A percentile compares a stretch with the other conserved stretches of the same genome.
These are phyloP conservation scores for Graptemys geographica DNA, from an alignment of 2,797 vertebrate genomes.

Conservation along the genomic window DNA sequence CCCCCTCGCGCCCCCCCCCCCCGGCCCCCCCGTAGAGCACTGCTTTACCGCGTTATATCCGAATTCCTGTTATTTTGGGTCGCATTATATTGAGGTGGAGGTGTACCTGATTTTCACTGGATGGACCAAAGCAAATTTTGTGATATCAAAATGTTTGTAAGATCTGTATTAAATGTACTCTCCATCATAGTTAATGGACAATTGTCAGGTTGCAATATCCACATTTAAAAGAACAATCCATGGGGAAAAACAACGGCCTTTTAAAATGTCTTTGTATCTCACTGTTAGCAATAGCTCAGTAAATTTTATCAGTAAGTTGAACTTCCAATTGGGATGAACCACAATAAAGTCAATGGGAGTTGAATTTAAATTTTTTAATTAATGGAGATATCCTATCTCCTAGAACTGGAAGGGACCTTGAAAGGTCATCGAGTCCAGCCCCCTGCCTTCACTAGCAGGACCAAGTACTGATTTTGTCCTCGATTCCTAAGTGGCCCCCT, in stretches of 20 bases:
- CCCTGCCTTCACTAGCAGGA: no score
- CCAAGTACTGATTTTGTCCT: no score
- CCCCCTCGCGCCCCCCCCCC: no score
- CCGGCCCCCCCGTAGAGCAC: no score
- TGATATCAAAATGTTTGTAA: neutral
- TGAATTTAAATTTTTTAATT: no score
- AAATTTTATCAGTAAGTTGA: neutral
- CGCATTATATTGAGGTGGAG: no score
- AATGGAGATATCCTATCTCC: no score
- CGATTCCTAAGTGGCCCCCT: no score
- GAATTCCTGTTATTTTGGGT: no score
- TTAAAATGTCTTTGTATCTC: neutral
- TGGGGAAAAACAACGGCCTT: neutral
- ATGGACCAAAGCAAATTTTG: neutral
- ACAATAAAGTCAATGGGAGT: neutral
- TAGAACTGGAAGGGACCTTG: no score
- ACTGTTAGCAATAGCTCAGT: neutral
- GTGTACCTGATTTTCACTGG: neutral
- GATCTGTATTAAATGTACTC: neutral
- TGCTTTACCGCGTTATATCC: no score
- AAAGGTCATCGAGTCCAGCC: no score
- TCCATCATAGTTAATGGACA: neutral
- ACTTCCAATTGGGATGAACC: neutral
- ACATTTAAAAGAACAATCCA: neutral
- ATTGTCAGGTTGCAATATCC: neutral